Percentiles rank a stretch among this genome's conserved stretches.
phyloP scores from a whole-genome alignment of 2,888 invertebrate genomes.

The Sphinx pinastri region DNA sequence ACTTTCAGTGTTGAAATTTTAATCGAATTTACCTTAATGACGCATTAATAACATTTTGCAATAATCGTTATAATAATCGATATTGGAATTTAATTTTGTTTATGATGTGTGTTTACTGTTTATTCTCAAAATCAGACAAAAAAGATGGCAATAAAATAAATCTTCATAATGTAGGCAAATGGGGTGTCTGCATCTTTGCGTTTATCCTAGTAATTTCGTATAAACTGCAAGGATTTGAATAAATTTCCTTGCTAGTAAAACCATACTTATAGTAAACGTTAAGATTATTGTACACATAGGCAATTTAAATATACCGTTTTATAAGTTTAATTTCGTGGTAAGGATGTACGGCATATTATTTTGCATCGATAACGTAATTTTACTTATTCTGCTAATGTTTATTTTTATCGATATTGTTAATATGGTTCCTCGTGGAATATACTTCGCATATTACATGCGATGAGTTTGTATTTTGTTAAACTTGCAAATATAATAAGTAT shows the following conservation, averaged over 20 bases:
- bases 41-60: no score
- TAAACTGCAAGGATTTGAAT: constrained; percentile 7
- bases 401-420: no score
- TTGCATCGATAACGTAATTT: background rate
- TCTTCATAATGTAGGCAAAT: background rate
- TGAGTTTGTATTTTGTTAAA: no score
- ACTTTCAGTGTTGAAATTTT: constrained; percentile 5
- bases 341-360: background rate
- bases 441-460: no score
- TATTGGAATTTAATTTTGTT: background rate
- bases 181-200: background rate
- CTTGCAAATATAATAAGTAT: no score
- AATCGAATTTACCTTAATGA: background rate
- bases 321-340: no score
- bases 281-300: background rate
- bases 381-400: background rate
- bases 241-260: background rate
- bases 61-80: background rate
- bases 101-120: background rate
- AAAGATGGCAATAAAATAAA: background rate
- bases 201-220: constrained; percentile 8
- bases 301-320: constrained; percentile 1
- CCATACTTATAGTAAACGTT: no score
- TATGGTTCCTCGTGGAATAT: no score
- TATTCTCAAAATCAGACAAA: background rate